Percentiles rank a stretch among this genome's conserved stretches.
These are phyloP conservation scores for Falco punctatus DNA, from an alignment of 2,113 vertebrate genomes.

Conservation along the genomic window DNA sequence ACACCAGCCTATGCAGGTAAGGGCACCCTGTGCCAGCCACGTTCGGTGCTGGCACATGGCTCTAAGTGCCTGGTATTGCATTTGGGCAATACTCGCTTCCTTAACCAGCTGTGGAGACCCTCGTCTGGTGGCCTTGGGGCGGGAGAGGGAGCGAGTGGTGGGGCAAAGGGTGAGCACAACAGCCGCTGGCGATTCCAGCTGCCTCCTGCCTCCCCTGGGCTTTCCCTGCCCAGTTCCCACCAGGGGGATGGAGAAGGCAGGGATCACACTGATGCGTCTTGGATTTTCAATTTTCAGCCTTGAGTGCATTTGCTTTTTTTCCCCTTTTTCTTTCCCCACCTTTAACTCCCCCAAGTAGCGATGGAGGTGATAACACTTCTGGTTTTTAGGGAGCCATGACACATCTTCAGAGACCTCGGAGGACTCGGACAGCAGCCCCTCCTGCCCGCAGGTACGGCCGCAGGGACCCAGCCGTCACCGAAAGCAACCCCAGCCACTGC, in stretches of 20 bases:
- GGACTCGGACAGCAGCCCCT: not conserved
- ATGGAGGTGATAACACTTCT: not conserved
- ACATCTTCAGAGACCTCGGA: conserved; percentile 38
- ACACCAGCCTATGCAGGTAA: not conserved
- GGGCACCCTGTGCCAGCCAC: fast-evolving
- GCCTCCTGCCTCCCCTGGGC: not conserved
- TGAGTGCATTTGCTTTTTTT: fast-evolving
- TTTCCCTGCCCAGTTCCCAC: fast-evolving
- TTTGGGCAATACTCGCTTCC: not conserved
- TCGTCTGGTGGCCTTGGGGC: fast-evolving
- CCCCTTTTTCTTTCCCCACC: not conserved
- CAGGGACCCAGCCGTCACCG: fast-evolving
- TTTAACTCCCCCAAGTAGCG: not conserved
- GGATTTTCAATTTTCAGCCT: not conserved
- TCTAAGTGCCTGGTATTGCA: not conserved
- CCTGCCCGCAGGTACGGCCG: conserved; percentile 2
- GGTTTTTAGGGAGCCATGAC: conserved; percentile 33
- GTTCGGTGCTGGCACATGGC: not conserved
- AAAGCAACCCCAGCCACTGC: not conserved
- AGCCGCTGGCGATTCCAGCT: not conserved
- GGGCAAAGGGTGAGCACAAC: no score
- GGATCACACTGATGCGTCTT: no score
- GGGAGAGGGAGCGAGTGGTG: not conserved
- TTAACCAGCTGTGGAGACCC: fast-evolving
- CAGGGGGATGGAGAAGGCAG: not conserved